Base-by-base conservation (phyloP, 1,140 invertebrate genomes). In the Anoplolepis gracilipes region DNA sequence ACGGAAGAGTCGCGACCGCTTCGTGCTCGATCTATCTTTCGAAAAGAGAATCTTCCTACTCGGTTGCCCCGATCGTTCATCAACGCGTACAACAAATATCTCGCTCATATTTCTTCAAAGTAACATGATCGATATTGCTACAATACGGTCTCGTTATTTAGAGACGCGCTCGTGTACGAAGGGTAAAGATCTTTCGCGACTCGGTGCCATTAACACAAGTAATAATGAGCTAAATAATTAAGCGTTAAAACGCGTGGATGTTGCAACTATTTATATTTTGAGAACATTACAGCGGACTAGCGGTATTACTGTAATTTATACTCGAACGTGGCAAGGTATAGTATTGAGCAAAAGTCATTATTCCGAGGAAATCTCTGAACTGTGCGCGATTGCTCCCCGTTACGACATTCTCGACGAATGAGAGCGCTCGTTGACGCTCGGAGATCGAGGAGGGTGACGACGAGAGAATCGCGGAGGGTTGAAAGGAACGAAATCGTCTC, bases 401-500 rank as follows among this genome's bases (percentile, higher is more conserved):
- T 82, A 82, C 67, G 67, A 82, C 16, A 25, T 36, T 33, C 53
- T 59, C 67, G 78, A 82, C 78, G 78, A 82, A 82, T 82, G 67
- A 70, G 53, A 82, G 78, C 65, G 78, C 78, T 82, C 78, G 78
- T 82, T 46, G 78, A 72, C 36, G 77, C 46, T 49, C 64, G 64
- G 30, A 67, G 76, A 42, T 79, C 61, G 76, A 16, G 22, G 77
- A 79, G 77, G 77, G 77, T 69, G 64, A 69, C 61, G 62, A 39
- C 57, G 75, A 39, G 57, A 76, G 73, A 76, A 76, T 1, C 39
- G 75, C 75, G 62, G 62, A 67, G 62, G 61, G 76, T 67, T 67
- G 61, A 78, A 78, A 81, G 65, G 78, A 49, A 72, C 49, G 65
- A 72, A 81, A 81, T 81, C 65, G 78, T 72, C 65, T 81, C 78